These are phyloP conservation scores for Sebastes ruberrimus DNA, from an alignment of 2,797 vertebrate species.

Conservation along the genomic window DNA sequence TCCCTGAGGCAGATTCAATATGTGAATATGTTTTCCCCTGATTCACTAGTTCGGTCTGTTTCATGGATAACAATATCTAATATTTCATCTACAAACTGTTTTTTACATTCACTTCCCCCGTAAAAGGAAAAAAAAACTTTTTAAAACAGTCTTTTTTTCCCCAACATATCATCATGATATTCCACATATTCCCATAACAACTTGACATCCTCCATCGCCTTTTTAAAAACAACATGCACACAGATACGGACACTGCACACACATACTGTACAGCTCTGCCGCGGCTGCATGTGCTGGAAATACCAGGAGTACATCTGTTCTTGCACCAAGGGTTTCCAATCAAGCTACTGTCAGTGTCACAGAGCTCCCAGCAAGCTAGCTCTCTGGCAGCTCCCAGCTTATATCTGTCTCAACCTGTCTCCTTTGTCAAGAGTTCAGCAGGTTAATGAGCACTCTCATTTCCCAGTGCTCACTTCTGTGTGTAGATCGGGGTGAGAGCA, in stretches of 20 bases:
- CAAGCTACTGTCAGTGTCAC: constrained; percentile 51
- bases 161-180: background rate
- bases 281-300: constrained; percentile 15
- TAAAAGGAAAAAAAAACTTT: background rate
- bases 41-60: constrained; percentile 5
- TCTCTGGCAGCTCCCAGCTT: constrained; percentile 56
- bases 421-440: constrained; percentile 67
- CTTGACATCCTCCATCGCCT: constrained; percentile 33
- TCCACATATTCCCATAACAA: constrained; percentile 28
- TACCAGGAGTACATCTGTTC: constrained; percentile 51
- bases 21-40: background rate
- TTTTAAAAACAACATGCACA: constrained; percentile 19
- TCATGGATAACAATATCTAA: background rate
- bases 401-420: constrained; percentile 69
- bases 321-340: constrained; percentile 53
- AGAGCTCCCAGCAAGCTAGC: constrained; percentile 51
- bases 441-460: constrained; percentile 71
- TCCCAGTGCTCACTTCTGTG: constrained; percentile 30
- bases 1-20: background rate
- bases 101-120: background rate
- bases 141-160: background rate
- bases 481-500: background rate
- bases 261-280: constrained; percentile 16
- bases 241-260: constrained; percentile 26
- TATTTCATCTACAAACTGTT: background rate